phyloP scores from a whole-genome alignment of 1,140 invertebrate genomes.

The Eurosta solidaginis region DNA sequence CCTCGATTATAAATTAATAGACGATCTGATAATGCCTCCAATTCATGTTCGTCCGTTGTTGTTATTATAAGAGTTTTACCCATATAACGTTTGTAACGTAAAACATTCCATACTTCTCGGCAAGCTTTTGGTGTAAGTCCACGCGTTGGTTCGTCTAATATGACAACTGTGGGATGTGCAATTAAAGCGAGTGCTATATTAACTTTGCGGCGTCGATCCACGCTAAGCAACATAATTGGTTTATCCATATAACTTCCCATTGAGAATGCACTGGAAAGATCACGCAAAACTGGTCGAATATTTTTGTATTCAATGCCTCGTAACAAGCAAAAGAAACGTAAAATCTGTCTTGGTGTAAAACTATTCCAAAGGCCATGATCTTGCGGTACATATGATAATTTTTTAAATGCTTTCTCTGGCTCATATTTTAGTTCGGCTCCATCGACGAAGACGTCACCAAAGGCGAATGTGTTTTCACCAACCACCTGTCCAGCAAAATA shows the following conservation, averaged over 20 bases:
- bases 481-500: constrained; percentile 46
- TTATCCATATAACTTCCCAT: constrained; percentile 50
- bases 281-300: constrained; percentile 46
- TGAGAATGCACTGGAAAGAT: constrained; percentile 45
- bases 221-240: constrained; percentile 38
- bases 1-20: constrained; percentile 89
- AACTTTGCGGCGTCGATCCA: constrained; percentile 45
- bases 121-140: constrained; percentile 45
- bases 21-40: constrained; percentile 88
- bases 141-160: constrained; percentile 49
- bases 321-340: constrained; percentile 49
- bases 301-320: constrained; percentile 43
- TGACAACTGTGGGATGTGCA: constrained; percentile 45
- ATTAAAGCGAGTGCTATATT: constrained; percentile 47
- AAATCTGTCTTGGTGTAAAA: constrained; percentile 46
- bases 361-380: constrained; percentile 37
- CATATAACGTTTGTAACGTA: constrained; percentile 45
- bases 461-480: constrained; percentile 47
- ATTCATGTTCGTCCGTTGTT: constrained; percentile 97
- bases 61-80: constrained; percentile 84
- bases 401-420: constrained; percentile 39
- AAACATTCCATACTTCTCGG: constrained; percentile 51
- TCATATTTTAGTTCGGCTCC: constrained; percentile 50
- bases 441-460: constrained; percentile 51
- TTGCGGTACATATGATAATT: constrained; percentile 50